Conservation (phyloP, 2,888 invertebrate genomes). For the Dastarcus helophoroides region DNA sequence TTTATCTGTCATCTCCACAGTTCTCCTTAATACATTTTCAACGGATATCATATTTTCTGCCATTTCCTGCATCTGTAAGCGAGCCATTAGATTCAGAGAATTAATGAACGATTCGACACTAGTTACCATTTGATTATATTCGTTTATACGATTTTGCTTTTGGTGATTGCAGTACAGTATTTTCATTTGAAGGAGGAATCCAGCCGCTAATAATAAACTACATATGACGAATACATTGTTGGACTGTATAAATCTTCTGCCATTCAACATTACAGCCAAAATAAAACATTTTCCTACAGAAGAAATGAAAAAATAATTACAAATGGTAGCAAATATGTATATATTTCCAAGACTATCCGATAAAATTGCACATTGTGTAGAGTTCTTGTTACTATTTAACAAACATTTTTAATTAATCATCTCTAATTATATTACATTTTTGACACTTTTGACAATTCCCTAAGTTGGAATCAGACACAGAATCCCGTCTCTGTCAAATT, state of each 20-base stretch:
- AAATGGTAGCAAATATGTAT: too few relatives aligned
- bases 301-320: too few relatives aligned
- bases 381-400: too few relatives aligned
- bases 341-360: too few relatives aligned
- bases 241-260: slow-evolving; percentile 8
- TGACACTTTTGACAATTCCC: too few relatives aligned
- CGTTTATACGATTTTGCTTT: slow-evolving; percentile 8
- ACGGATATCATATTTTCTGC: slow-evolving; percentile 17
- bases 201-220: slow-evolving; percentile 7
- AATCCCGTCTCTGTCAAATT: too few relatives aligned
- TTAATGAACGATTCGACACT: not conserved
- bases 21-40: slow-evolving; percentile 18
- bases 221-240: slow-evolving; percentile 10
- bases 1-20: slow-evolving; percentile 16
- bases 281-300: too few relatives aligned
- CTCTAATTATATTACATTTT: too few relatives aligned
- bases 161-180: slow-evolving; percentile 8
- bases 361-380: too few relatives aligned
- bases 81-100: not conserved
- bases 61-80: slow-evolving; percentile 20
- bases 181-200: slow-evolving; percentile 8
- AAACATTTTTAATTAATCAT: too few relatives aligned
- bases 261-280: slow-evolving; percentile 10
- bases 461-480: too few relatives aligned
- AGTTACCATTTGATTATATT: slow-evolving; percentile 10